Base-by-base conservation (phyloP, 2,888 invertebrate genomes). In the Eupithecia subumbrata region DNA sequence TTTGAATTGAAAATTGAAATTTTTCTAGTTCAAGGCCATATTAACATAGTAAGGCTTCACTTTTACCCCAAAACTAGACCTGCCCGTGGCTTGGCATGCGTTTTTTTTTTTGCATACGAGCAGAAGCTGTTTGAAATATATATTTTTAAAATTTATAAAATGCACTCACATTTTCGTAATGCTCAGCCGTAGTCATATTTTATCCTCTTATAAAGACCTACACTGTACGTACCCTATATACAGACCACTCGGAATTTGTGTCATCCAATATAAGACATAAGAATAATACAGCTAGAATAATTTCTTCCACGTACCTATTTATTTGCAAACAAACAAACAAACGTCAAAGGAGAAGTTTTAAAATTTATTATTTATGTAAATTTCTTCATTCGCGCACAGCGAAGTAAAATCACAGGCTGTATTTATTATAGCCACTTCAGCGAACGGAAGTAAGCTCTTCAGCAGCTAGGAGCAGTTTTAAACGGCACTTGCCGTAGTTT, bases 371-470 rank as follows among this genome's bases (percentile, higher is more conserved):
- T 80, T 79, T 80, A 79, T 80, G 80, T 76, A 78, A 78, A 81
- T 78, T 79, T 83, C 81, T 83, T 83, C 84, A 83, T 85, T 84
- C 82, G 79, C 80, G 79, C 80, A 84, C 82, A 78, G 80, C 82
- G 74, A 79, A 84, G 83, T 83, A 82, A 83, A 86, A 84, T 86
- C 86, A 83, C 85, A 84, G 79, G 80, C 84, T 83, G 84, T 87
- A 87, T 89, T 89, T 88, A 88, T 88, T 88, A 87, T 82, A 86
- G 85, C 82, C 83, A 83, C 86, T 88, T 83, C 79, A 83, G 84
- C 80, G 83, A 80, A 81, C 86, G 86, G 87, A 87, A 88, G 87
- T 85, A 87, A 86, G 84, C 87, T 89, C 87, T 86, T 87, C 86
- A 86, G 82, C 82, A 75, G 83, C 81, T 81, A 81, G 82, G 82